phyloP scores from a whole-genome alignment of 2,797 vertebrate genomes.

The Hozukius guyotensis region DNA sequence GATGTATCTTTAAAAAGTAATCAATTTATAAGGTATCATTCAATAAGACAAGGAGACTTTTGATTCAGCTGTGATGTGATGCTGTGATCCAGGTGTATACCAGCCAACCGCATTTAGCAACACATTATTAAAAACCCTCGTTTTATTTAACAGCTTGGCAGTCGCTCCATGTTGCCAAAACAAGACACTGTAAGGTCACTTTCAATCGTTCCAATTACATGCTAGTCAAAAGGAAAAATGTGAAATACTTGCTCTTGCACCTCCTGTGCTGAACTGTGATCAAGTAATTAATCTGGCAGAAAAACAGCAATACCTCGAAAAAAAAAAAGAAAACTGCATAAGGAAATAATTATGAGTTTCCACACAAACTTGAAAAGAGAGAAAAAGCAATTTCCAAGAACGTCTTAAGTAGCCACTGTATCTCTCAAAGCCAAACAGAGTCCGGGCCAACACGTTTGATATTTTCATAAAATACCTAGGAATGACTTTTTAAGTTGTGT shows the following conservation, averaged over 20 bases:
- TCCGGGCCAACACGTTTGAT: constrained; percentile 21
- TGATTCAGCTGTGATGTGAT: constrained; percentile 26
- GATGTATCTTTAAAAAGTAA: constrained; percentile 10
- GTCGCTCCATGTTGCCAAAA: constrained; percentile 56
- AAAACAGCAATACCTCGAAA: constrained; percentile 52
- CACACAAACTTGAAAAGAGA: constrained; percentile 38
- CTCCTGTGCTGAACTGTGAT: constrained; percentile 56
- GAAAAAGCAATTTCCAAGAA: constrained; percentile 28
- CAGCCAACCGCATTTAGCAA: constrained; percentile 37
- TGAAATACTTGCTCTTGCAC: constrained; percentile 50
- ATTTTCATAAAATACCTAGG: constrained; percentile 21
- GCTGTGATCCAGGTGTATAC: constrained; percentile 36
- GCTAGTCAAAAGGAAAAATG: constrained; percentile 35
- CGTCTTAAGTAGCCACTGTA: constrained; percentile 14
- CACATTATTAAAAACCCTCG: constrained; percentile 31
- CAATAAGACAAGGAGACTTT: constrained; percentile 16
- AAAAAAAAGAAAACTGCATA: constrained; percentile 1
- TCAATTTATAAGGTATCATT: constrained; percentile 11
- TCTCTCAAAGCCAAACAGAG: constrained; percentile 38
- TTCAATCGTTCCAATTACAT: constrained; percentile 52
- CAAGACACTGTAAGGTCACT: constrained; percentile 47
- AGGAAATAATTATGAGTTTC: constrained; percentile 46
- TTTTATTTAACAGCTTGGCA: constrained; percentile 52
- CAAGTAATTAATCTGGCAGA: constrained; percentile 62
- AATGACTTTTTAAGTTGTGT: constrained; percentile 26